Conservation (phyloP, 2,797 vertebrate genomes). For the Prionace glauca region DNA sequence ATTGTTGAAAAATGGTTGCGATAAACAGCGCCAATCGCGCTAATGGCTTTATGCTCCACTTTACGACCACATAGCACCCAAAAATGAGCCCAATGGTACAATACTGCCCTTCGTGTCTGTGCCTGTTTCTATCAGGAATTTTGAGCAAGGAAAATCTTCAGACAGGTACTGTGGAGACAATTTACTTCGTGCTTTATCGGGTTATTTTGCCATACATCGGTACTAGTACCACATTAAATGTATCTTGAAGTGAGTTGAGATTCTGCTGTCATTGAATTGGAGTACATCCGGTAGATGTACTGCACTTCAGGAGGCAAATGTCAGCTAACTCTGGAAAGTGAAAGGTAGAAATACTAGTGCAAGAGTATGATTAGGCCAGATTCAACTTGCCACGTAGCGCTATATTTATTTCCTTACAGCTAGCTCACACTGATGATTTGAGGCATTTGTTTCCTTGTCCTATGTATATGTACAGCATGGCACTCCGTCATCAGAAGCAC, state of each 20-base stretch:
- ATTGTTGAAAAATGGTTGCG: too few relatives aligned
- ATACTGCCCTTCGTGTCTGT: too few relatives aligned
- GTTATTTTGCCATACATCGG: not conserved
- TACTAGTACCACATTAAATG: not conserved
- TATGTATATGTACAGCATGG: not conserved
- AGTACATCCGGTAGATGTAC: not conserved
- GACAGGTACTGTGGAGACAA: not conserved
- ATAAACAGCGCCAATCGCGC: too few relatives aligned
- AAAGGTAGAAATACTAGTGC: not conserved
- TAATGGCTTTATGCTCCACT: too few relatives aligned
- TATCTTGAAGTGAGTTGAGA: not conserved
- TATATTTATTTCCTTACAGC: not conserved
- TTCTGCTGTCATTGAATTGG: not conserved
- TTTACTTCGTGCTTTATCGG: not conserved
- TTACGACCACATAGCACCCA: too few relatives aligned
- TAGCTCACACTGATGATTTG: not conserved
- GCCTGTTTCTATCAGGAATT: not conserved
- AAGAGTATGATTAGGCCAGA: not conserved
- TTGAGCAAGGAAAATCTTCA: not conserved
- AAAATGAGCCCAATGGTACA: too few relatives aligned
- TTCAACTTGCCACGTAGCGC: not conserved
- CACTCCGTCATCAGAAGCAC: not conserved
- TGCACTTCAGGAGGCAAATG: not conserved
- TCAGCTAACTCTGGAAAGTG: not conserved
- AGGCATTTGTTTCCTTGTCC: not conserved